Base-by-base conservation (phyloP, 2,797 vertebrate species). In the Spatula clypeata region DNA sequence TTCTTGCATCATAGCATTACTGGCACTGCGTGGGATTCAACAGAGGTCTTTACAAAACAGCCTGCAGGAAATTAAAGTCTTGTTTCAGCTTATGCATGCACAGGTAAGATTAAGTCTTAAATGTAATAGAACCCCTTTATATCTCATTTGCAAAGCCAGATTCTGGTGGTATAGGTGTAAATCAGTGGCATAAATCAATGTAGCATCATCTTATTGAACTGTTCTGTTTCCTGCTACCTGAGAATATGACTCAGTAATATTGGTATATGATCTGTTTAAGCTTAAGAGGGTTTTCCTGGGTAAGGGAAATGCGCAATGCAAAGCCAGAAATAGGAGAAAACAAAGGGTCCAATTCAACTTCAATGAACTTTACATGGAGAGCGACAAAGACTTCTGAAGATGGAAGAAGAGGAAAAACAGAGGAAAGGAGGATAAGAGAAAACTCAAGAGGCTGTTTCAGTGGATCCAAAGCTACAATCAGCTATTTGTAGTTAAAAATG, bases 311-410 rank as follows among this genome's bases (percentile, higher is more conserved):
- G 53, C 27, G 34, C 84, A 82, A 54, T 60, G 13, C 32, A 71
- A 72, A 36, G 20, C 18, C 54, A 81, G 58, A 84, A 66, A 34
- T 38, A 23, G 11, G 29, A 75, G 44, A 5, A 38, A 31, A 51
- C 34, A 76, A 40, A 62, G 5, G 12, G 16, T 69, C 27, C 18
- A 5, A 9, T 73, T 86, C 54, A 83, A 54, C 14, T 70, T 12
- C 36, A 76, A n/a, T 20, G 36, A 86, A 32, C 27, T 76, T 76
- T 32, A 36, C 0, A 0, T 32, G 29, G 20, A 49, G 44, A 74
- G 23, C 10, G 1, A 51, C 62, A 34, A 74, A 82, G 29, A 13
- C 17, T 60, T 42, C 13, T 29, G 12, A 60, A 51, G 38, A 65
- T 18, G 61, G 55, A 74, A 91, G 36, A 36, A 3, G 32, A 71